A percentile compares a stretch with the other conserved stretches of the same genome.
Evolutionary conservation across 37 sponge, comb jelly and placozoan genomes (phyloP).

Genomic region (Haliclona indistincta): DNA sequence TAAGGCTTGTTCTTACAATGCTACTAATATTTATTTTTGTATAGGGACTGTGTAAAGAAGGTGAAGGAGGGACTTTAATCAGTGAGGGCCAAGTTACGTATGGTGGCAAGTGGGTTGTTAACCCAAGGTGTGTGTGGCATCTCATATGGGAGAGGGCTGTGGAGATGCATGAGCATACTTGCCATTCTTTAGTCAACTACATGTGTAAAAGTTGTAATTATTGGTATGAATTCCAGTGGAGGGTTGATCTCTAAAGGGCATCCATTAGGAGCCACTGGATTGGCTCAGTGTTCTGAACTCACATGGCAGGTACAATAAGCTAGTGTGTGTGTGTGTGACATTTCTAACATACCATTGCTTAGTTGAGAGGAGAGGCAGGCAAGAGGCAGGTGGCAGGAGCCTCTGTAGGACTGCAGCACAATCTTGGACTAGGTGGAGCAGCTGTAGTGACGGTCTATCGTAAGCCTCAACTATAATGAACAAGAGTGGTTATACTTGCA

Average conservation of each 20-base stretch:
- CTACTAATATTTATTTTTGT: no score
- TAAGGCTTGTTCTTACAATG: not conserved
- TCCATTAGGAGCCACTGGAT: conserved; percentile 78
- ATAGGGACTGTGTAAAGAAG: conserved; percentile 67
- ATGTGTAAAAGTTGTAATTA: no score
- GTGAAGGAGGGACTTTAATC: conserved; percentile 56
- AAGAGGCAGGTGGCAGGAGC: conserved; percentile 64
- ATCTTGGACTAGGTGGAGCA: conserved; percentile 75
- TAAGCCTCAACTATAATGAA: no score
- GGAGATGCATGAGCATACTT: no score
- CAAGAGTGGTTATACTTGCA: no score
- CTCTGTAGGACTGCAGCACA: conserved; percentile 54
- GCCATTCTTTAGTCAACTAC: no score
- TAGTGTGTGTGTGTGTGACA: not conserved
- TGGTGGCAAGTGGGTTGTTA: conserved; percentile 73
- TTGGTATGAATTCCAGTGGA: conserved; percentile 48
- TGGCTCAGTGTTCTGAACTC: conserved; percentile 80
- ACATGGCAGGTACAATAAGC: conserved; percentile 58
- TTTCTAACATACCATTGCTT: not conserved
- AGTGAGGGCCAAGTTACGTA: conserved; percentile 66
- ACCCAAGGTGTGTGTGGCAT: conserved; percentile 41
- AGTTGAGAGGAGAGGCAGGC: conserved; percentile 63
- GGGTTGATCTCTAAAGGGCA: conserved; percentile 82
- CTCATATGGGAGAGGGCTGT: no score
- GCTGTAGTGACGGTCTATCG: conserved; percentile 60